phyloP scores from a whole-genome alignment of 2,113 vertebrate species.

The Scortum barcoo region DNA sequence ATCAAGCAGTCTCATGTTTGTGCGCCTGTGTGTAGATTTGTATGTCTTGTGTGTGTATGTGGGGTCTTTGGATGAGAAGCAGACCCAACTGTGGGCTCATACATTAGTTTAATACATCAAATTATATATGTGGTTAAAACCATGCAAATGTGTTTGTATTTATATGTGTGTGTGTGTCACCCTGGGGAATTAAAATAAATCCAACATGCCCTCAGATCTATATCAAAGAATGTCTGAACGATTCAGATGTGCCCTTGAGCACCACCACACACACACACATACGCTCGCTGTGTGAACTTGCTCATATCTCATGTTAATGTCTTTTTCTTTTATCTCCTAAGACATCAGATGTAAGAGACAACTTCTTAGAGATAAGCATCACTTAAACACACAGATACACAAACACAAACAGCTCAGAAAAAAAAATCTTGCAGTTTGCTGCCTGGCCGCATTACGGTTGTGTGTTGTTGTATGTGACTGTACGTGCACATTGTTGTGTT shows the following conservation, averaged over 20 bases:
- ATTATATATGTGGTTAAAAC: neutral
- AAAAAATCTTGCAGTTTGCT: neutral
- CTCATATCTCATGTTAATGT: constrained; percentile 59
- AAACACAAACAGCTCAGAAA: neutral
- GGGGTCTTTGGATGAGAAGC: neutral
- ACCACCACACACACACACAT: neutral
- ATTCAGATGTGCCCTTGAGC: constrained; percentile 56
- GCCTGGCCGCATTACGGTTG: neutral
- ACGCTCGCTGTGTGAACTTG: constrained; percentile 28
- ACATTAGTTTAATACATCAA: neutral
- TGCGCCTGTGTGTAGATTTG: neutral
- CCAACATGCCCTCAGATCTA: constrained; percentile 53
- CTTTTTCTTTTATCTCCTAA: constrained; percentile 37
- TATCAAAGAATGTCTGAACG: constrained; percentile 58
- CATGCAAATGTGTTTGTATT: constrained; percentile 15
- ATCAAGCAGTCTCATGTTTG: neutral
- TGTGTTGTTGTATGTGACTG: neutral
- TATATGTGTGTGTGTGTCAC: neutral
- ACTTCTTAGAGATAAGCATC: constrained; percentile 33
- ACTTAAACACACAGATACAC: constrained; percentile 29
- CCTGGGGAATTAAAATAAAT: constrained; percentile 43
- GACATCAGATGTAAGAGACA: constrained; percentile 52
- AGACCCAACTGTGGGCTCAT: neutral
- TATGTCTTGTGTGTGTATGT: neutral
- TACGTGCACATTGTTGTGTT: neutral